These are phyloP conservation scores for Malaclemys terrapin DNA, from an alignment of 2,113 vertebrate genomes.

Conservation along the genomic window DNA sequence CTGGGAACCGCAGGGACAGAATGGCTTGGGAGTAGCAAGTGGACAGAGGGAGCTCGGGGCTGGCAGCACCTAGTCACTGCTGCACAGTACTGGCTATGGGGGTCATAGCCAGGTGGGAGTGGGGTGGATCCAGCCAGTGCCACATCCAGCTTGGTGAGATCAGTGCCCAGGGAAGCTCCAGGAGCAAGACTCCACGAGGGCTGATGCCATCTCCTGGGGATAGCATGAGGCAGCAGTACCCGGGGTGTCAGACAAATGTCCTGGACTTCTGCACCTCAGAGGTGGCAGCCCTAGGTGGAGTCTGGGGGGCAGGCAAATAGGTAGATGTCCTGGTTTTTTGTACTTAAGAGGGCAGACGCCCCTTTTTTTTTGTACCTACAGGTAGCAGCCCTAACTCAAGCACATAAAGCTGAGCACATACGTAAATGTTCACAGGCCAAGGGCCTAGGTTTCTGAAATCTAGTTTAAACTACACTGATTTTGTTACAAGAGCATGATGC, in stretches of 20 bases:
- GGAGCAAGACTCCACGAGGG: background rate
- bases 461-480: background rate
- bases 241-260: background rate
- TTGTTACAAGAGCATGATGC: background rate
- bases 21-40: background rate
- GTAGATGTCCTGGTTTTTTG: no score
- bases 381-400: background rate
- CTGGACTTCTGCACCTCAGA: background rate
- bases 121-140: background rate
- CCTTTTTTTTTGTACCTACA: background rate
- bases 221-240: no score
- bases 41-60: background rate
- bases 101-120: background rate
- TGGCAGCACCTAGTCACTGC: background rate
- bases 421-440: background rate
- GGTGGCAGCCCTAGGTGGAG: background rate
- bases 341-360: no score
- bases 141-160: background rate
- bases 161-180: background rate
- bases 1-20: background rate
- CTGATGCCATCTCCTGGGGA: background rate
- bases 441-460: background rate
- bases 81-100: background rate
- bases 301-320: no score
- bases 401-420: background rate